These are phyloP conservation scores for Torymus texanus DNA, from an alignment of 2,888 invertebrate species.

Conservation along the genomic window DNA sequence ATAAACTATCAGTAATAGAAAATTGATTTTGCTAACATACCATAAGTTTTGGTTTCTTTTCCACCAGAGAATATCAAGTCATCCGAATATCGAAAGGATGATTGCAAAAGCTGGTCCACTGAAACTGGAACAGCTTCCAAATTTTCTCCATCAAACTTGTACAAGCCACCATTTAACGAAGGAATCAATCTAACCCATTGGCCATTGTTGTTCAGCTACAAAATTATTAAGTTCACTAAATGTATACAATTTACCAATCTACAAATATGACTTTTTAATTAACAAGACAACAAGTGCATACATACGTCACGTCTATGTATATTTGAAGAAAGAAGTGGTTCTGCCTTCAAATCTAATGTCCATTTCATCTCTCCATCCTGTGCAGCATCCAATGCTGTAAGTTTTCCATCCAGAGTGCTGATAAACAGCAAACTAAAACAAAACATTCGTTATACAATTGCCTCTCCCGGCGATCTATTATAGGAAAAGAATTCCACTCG, in stretches of 20 bases:
- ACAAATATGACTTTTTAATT: slow-evolving; percentile 4
- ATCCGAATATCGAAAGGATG: slow-evolving; percentile 91
- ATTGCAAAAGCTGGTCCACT: slow-evolving; percentile 89
- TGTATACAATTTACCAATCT: slow-evolving; percentile 19
- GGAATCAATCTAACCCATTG: slow-evolving; percentile 94
- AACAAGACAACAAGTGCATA: background rate
- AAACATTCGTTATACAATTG: background rate
- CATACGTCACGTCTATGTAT: slow-evolving; percentile 90
- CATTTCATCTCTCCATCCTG: slow-evolving; percentile 84
- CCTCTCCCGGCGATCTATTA: background rate
- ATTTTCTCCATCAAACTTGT: slow-evolving; percentile 92
- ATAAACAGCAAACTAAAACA: slow-evolving; percentile 84
- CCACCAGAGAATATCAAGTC: slow-evolving; percentile 92
- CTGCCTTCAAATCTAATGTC: slow-evolving; percentile 86
- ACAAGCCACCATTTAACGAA: slow-evolving; percentile 92
- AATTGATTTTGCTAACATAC: slow-evolving; percentile 69
- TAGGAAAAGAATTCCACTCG: background rate
- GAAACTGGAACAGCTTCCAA: slow-evolving; percentile 92
- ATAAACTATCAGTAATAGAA: background rate
- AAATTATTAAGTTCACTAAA: slow-evolving; percentile 19
- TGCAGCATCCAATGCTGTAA: slow-evolving; percentile 87
- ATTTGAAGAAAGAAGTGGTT: slow-evolving; percentile 89
- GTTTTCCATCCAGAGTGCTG: slow-evolving; percentile 92
- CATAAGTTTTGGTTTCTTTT: slow-evolving; percentile 90
- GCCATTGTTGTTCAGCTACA: slow-evolving; percentile 86